A percentile compares a stretch with the other conserved stretches of the same genome.
Conservation (phyloP, 1,140 invertebrate genomes). For the Bombyx mandarina region DNA sequence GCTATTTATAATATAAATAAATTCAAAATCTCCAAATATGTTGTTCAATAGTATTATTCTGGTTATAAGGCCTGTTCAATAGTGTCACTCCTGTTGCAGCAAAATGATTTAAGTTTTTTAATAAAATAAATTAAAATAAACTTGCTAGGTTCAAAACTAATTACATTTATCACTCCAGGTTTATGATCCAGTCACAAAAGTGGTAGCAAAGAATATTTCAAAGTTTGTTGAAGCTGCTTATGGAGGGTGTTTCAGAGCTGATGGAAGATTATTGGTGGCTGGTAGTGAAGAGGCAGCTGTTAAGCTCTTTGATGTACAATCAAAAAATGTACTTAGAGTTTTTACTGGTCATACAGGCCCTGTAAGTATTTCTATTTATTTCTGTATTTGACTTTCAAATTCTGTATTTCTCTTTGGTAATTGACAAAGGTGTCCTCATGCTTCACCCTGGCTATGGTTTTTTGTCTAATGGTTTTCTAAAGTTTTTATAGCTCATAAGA, state of each 20-base stretch:
- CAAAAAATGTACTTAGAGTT: slow-evolving; percentile 81
- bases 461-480: neutral
- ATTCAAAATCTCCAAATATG: too few species aligned
- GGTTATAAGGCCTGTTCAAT: too few species aligned
- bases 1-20: too few species aligned
- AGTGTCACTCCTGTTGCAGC: too few species aligned
- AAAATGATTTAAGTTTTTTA: too few species aligned
- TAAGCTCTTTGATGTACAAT: slow-evolving; percentile 89
- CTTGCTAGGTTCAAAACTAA: too few species aligned
- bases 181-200: slow-evolving; percentile 91
- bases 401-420: neutral
- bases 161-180: slow-evolving; percentile 63
- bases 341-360: slow-evolving; percentile 72
- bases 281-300: slow-evolving; percentile 91
- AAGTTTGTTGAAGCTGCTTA: slow-evolving; percentile 89
- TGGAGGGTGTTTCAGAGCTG: slow-evolving; percentile 87
- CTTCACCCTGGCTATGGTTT: neutral
- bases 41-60: too few species aligned
- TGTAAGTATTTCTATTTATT: slow-evolving; percentile 33
- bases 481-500: neutral
- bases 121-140: too few species aligned
- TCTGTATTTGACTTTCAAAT: neutral
- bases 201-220: slow-evolving; percentile 87
- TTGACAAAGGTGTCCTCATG: neutral
- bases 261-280: slow-evolving; percentile 87